Evolutionary conservation across 92 coral and sea anemone genomes (phyloP).

Genomic region (Anthopleura xanthogrammica): DNA sequence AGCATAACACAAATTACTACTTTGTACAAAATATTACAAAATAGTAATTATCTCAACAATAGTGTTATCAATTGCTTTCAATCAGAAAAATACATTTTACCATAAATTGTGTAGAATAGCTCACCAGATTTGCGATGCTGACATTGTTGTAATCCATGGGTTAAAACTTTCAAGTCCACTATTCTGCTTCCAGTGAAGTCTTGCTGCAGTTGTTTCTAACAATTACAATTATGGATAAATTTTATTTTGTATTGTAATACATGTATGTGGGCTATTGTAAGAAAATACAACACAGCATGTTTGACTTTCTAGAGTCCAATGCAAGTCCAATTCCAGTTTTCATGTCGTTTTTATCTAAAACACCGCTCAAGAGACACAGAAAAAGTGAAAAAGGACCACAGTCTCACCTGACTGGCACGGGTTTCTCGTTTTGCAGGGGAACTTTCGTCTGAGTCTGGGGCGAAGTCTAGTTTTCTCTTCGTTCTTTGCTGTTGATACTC

Average conservation of each 20-base stretch:
- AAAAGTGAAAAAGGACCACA: not conserved
- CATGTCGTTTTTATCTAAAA: too few relatives aligned
- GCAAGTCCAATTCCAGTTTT: too few relatives aligned
- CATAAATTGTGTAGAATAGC: not conserved
- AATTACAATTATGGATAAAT: not conserved
- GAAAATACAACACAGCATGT: too few relatives aligned
- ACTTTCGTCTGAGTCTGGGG: not conserved
- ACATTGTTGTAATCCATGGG: slow-evolving; percentile 14
- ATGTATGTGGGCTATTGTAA: too few relatives aligned
- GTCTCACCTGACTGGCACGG: slow-evolving; percentile 1
- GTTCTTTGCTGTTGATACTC: not conserved
- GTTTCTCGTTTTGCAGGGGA: slow-evolving; percentile 2
- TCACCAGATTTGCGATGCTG: slow-evolving; percentile 36
- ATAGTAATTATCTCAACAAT: too few relatives aligned
- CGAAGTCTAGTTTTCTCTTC: not conserved
- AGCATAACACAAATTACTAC: too few relatives aligned
- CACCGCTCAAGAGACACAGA: too few relatives aligned
- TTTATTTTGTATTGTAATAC: not conserved
- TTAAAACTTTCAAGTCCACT: slow-evolving; percentile 14
- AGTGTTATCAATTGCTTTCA: too few relatives aligned
- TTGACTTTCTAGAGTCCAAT: too few relatives aligned
- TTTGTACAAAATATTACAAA: too few relatives aligned
- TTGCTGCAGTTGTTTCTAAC: not conserved
- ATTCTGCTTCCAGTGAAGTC: not conserved
- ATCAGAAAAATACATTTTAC: too few relatives aligned